These are phyloP conservation scores for Pollenia amentaria DNA, from an alignment of 2,888 invertebrate genomes.

Conservation along the genomic window DNA sequence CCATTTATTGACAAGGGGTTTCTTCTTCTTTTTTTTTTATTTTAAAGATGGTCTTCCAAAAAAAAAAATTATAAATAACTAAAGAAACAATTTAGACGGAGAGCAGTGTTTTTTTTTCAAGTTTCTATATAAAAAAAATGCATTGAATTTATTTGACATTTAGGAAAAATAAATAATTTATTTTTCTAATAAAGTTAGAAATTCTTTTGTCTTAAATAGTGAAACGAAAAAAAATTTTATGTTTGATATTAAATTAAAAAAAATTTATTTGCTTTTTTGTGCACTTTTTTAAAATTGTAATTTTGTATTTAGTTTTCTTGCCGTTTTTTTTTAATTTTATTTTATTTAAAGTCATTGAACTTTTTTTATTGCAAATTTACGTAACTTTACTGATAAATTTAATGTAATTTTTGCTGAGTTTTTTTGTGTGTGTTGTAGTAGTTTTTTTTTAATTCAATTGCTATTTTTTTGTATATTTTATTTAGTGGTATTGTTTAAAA, in stretches of 20 bases:
- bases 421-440: slow-evolving; percentile 17
- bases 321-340: slow-evolving; percentile 21
- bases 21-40: neutral
- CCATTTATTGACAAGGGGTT: slow-evolving; percentile 21
- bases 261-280: neutral
- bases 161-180: slow-evolving; percentile 41
- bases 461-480: slow-evolving; percentile 36
- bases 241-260: slow-evolving; percentile 33
- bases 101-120: neutral
- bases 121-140: neutral
- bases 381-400: slow-evolving; percentile 70
- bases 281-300: slow-evolving; percentile 43
- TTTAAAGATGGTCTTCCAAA: slow-evolving; percentile 26
- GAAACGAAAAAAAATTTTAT: neutral
- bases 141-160: slow-evolving; percentile 59
- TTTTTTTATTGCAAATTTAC: slow-evolving; percentile 65
- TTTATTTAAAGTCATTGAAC: slow-evolving; percentile 70
- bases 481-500: slow-evolving; percentile 50
- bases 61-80: slow-evolving; percentile 8
- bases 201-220: slow-evolving; percentile 19
- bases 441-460: slow-evolving; percentile 35
- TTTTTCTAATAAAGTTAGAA: slow-evolving; percentile 41
- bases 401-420: slow-evolving; percentile 57
- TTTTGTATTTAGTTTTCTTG: slow-evolving; percentile 37
- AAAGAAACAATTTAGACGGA: neutral